Conservation (phyloP, 2,888 invertebrate genomes). For the Amiota mariae region DNA sequence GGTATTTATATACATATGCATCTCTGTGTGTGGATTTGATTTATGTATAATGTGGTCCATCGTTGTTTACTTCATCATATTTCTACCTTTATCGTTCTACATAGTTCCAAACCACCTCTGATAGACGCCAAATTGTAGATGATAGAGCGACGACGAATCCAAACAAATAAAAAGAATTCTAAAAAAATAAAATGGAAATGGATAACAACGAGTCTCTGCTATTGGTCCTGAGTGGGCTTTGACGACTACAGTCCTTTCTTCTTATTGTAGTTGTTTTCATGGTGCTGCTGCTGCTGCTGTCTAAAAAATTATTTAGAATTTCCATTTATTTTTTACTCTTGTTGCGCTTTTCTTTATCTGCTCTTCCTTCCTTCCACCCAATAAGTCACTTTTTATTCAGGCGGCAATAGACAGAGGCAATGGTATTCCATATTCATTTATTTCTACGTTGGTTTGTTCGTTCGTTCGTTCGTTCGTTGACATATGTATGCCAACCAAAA, state of each 20-base stretch:
- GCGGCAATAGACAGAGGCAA: neutral
- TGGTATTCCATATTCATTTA: slow-evolving; percentile 62
- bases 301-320: slow-evolving; percentile 59
- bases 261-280: neutral
- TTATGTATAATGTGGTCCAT: slow-evolving; percentile 50
- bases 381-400: neutral
- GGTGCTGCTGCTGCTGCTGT: slow-evolving; percentile 35
- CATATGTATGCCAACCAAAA: slow-evolving; percentile 47
- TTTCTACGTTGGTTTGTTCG: slow-evolving; percentile 34
- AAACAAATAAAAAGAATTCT: slow-evolving; percentile 13
- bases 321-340: slow-evolving; percentile 43
- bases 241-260: too few relatives aligned
- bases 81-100: slow-evolving; percentile 1
- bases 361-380: neutral
- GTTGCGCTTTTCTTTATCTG: slow-evolving; percentile 31
- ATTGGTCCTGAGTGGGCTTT: too few relatives aligned
- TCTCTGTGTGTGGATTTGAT: slow-evolving; percentile 36
- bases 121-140: slow-evolving; percentile 64
- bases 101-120: slow-evolving; percentile 43
- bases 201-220: neutral
- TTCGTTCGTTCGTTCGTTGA: slow-evolving; percentile 61
- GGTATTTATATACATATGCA: neutral
- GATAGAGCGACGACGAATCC: slow-evolving; percentile 47
- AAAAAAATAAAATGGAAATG: slow-evolving; percentile 2
- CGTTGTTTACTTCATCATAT: too few relatives aligned